Percentiles rank a stretch among this genome's conserved stretches.
Conservation (phyloP, 1,140 invertebrate species). For the Drosophila micromelanica region DNA sequence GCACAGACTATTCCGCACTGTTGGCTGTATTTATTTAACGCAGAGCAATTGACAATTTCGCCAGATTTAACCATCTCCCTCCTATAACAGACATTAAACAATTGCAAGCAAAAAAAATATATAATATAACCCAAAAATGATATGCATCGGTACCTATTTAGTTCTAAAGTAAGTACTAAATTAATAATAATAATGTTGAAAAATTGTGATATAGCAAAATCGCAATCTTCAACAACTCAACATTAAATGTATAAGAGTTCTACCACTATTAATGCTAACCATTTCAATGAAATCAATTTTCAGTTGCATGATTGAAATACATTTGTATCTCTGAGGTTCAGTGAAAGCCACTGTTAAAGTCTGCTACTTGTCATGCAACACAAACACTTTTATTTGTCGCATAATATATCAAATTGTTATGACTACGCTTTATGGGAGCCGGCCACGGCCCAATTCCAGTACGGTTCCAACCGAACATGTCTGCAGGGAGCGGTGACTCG, state of each 20-base stretch:
- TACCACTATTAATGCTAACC: no score
- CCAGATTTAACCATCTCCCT: background rate
- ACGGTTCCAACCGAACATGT: conserved; percentile 22
- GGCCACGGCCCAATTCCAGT: conserved; percentile 37
- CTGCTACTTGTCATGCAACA: conserved; percentile 44
- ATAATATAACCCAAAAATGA: no score
- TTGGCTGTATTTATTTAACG: conserved; percentile 26
- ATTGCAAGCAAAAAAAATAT: no score
- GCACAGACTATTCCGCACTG: conserved; percentile 24
- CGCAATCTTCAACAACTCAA: no score
- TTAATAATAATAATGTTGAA: no score
- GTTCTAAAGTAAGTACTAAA: no score
- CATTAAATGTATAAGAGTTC: no score
- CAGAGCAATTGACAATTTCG: conserved; percentile 27
- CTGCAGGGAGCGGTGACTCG: conserved; percentile 46
- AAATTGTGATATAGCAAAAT: no score
- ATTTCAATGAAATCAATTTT: no score
- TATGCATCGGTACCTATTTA: no score
- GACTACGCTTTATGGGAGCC: conserved; percentile 39
- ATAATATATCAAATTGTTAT: conserved; percentile 69
- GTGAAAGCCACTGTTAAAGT: conserved; percentile 24
- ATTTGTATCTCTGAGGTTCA: background rate
- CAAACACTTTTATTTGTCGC: conserved; percentile 47
- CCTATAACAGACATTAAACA: background rate
- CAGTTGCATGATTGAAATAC: no score